Base-by-base conservation (phyloP, 2,888 invertebrate species). In the Drosophila putrida region DNA sequence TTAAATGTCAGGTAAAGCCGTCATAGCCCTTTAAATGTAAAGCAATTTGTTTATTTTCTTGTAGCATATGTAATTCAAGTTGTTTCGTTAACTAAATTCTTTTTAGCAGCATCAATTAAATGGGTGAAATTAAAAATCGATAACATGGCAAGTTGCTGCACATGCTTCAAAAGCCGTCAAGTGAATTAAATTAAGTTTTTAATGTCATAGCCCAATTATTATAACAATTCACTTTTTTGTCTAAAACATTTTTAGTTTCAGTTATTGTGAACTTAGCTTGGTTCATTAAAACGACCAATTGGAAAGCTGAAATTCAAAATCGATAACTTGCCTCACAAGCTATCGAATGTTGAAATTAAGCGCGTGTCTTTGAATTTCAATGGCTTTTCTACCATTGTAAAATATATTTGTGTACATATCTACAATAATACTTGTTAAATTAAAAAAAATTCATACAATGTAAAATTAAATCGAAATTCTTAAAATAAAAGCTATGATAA, bases 361-460 rank as follows among this genome's bases (percentile, higher is more conserved):
- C 39, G 39, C 60, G 33, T 20, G 10, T 9, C 20, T 28, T 67
- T 20, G 31, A 27, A 11, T 57, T 47, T 46, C 10, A 27, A 27
- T 58, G 53, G 28, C 47, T n/a, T 38, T 43, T 47, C 46, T 51
- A 43, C 27, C 39, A 39, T 41, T 62, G 15, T 59, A 47, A 44
- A 46, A 51, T 72, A n/a, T 55, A 53, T 57, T 69, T 68, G 53
- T 68, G n/a, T 75, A 57, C 61, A 69, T 39, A 49, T 27, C 3
- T 46, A 20, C 28, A 20, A 41, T 54, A 33, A 25, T 49, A 27
- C 54, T 47, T 20, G 33, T 11, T 43, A 36, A 36, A 51, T 15
- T 43, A 58, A 31, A 58, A 58, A 43, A 31, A 51, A 46, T 25
- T 25, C 43, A 15, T 13, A 59, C 25, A 20, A 31, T 38, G 49